phyloP scores from a whole-genome alignment of 1,140 invertebrate species.

The Asbolus verrucosus region DNA sequence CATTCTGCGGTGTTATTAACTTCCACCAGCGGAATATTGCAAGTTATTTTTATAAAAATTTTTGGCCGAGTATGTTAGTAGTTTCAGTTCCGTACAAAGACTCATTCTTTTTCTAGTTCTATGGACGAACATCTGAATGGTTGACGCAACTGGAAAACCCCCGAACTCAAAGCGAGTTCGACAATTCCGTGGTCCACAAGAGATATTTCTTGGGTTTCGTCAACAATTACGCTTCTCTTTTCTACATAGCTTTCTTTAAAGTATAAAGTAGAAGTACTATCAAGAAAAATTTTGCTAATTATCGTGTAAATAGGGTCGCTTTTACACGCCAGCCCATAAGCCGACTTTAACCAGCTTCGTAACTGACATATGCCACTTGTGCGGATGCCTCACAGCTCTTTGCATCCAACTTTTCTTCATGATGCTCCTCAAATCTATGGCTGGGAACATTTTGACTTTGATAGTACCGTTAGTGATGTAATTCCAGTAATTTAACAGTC shows the following conservation, averaged over 20 bases:
- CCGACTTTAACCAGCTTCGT: constrained; percentile 19
- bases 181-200: constrained; percentile 94
- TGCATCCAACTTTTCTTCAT: constrained; percentile 50
- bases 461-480: constrained; percentile 33
- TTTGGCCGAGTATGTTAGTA: constrained; percentile 81
- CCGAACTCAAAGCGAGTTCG: constrained; percentile 95
- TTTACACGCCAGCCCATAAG: constrained; percentile 22
- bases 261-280: constrained; percentile 65
- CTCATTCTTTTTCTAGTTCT: constrained; percentile 71
- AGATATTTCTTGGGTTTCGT: constrained; percentile 97
- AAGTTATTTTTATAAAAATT: constrained; percentile 81
- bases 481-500: not conserved
- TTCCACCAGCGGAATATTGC: not conserved
- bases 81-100: constrained; percentile 60
- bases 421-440: constrained; percentile 45
- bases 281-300: constrained; percentile 16
- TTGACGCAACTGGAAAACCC: constrained; percentile 94
- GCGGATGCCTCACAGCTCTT: constrained; percentile 54
- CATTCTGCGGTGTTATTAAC: constrained; percentile 62
- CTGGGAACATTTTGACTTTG: constrained; percentile 30
- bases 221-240: constrained; percentile 97
- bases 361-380: constrained; percentile 52
- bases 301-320: constrained; percentile 20
- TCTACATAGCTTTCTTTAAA: constrained; percentile 98
- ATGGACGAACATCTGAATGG: constrained; percentile 86